Percentiles rank a stretch among this genome's conserved stretches.
phyloP scores from a whole-genome alignment of 1,140 invertebrate species.

The Procambarus clarkii region DNA sequence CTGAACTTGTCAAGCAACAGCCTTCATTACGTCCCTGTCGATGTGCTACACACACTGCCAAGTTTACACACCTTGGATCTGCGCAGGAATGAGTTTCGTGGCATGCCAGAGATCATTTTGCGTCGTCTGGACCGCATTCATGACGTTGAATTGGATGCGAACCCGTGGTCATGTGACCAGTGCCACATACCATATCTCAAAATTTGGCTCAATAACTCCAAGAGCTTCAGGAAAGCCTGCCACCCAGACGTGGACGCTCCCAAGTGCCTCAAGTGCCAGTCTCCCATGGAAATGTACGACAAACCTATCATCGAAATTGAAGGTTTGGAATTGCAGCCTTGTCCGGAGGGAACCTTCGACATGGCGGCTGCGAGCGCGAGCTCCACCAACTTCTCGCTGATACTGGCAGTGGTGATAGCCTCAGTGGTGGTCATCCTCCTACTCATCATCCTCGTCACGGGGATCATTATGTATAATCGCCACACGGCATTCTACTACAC shows the following conservation, averaged over 20 bases:
- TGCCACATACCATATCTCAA: slow-evolving; percentile 77
- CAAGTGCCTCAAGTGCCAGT: slow-evolving; percentile 70
- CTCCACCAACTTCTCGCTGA: slow-evolving; percentile 62
- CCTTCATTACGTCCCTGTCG: slow-evolving; percentile 78
- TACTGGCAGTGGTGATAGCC: slow-evolving; percentile 74
- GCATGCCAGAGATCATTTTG: slow-evolving; percentile 80
- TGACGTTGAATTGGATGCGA: slow-evolving; percentile 79
- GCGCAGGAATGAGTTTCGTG: slow-evolving; percentile 81
- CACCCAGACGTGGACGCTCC: slow-evolving; percentile 70
- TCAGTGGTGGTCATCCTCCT: slow-evolving; percentile 75
- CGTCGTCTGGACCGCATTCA: slow-evolving; percentile 76
- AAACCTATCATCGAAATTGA: slow-evolving; percentile 71
- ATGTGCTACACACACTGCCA: slow-evolving; percentile 78
- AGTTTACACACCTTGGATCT: slow-evolving; percentile 81
- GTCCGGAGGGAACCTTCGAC: slow-evolving; percentile 70
- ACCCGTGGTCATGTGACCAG: slow-evolving; percentile 83
- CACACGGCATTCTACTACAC: slow-evolving; percentile 85
- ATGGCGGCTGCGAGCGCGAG: slow-evolving; percentile 63
- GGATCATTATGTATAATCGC: slow-evolving; percentile 77
- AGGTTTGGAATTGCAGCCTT: slow-evolving; percentile 69
- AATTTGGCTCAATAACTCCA: slow-evolving; percentile 74
- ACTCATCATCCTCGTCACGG: slow-evolving; percentile 73
- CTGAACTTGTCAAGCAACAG: slow-evolving; percentile 80
- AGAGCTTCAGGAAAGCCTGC: slow-evolving; percentile 67
- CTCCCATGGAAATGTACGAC: slow-evolving; percentile 71